A percentile compares a stretch with the other conserved stretches of the same genome.
Evolutionary conservation across 2,113 vertebrate species (phyloP).

Genomic region (Mesoclemmys tuberculata): DNA sequence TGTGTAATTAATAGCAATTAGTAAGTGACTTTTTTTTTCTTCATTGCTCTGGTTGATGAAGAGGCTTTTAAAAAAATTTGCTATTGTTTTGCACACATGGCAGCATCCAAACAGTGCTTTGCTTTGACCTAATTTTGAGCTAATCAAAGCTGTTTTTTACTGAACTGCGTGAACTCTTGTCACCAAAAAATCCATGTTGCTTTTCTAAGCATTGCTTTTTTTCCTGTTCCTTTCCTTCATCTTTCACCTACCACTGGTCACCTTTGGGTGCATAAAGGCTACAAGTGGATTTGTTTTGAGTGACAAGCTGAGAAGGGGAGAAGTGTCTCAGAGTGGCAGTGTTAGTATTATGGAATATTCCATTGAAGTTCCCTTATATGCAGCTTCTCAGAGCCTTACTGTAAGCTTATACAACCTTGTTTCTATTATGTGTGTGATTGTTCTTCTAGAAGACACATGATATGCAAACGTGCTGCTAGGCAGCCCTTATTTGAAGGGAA

Average conservation of each 20-base stretch:
- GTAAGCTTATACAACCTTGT: neutral
- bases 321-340: neutral
- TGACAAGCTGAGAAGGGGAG: neutral
- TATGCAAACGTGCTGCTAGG: neutral
- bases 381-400: neutral
- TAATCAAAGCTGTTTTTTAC: neutral
- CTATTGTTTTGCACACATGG: neutral
- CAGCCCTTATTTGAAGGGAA: neutral
- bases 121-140: neutral
- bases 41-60: neutral
- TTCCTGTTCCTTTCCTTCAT: neutral
- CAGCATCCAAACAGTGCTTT: neutral
- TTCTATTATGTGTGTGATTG: neutral
- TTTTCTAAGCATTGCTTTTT: neutral
- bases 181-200: neutral
- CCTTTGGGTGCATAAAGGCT: rapidly evolving
- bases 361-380: rapidly evolving
- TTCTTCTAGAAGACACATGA: rapidly evolving
- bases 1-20: neutral
- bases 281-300: neutral
- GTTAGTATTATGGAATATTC: neutral
- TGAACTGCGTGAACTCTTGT: neutral
- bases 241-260: neutral
- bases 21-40: neutral
- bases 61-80: neutral